Evolutionary conservation across 2,113 vertebrate genomes (phyloP).

Genomic region (Astur gentilis): DNA sequence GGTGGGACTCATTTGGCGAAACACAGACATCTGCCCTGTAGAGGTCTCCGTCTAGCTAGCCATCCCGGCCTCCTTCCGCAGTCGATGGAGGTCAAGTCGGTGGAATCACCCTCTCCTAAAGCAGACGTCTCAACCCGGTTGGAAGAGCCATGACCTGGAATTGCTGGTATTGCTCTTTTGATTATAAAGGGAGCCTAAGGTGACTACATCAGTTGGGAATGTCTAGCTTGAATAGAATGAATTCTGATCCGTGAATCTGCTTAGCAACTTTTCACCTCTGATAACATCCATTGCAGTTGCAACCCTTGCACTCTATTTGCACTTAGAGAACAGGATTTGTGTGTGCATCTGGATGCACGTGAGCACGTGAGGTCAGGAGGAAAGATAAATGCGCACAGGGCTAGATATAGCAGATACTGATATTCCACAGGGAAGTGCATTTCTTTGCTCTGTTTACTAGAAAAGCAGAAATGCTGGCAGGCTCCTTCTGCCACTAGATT

Average conservation of each 20-base stretch:
- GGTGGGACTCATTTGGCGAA: not conserved
- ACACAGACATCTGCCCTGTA: not conserved
- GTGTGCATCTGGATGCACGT: not conserved
- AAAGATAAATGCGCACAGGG: not conserved
- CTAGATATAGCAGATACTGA: not conserved
- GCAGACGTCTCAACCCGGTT: not conserved
- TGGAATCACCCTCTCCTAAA: not conserved
- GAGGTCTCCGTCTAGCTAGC: not conserved
- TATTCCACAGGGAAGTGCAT: not conserved
- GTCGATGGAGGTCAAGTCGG: not conserved
- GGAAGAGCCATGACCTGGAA: not conserved
- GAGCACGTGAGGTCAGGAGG: not conserved
- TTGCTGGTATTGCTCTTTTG: not conserved
- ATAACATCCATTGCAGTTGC: accelerated
- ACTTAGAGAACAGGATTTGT: not conserved
- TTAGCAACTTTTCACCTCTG: not conserved
- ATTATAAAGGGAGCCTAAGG: not conserved
- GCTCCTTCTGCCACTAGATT: not conserved
- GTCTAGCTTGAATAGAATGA: not conserved
- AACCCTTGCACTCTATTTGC: not conserved
- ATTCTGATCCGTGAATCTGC: not conserved
- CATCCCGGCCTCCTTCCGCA: not conserved
- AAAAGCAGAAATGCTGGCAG: not conserved
- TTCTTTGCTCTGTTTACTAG: not conserved
- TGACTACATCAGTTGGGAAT: not conserved